Conservation (phyloP, 64 coral and sea anemone genomes). For the Pocillopora verrucosa region DNA sequence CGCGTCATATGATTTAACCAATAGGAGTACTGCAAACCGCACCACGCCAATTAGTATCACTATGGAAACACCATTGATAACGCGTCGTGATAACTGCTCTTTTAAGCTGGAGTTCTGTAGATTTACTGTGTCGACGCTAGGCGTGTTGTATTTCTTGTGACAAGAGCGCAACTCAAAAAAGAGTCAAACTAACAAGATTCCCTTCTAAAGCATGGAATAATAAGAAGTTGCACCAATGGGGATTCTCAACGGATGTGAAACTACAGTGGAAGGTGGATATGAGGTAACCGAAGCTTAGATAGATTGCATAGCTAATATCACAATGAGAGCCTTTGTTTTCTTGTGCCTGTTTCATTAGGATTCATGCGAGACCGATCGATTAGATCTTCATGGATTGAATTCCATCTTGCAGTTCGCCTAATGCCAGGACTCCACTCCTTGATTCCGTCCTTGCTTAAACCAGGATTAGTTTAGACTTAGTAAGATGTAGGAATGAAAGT, state of each 20-base stretch:
- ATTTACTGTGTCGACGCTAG: not conserved
- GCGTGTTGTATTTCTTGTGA: not conserved
- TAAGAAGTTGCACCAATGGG: not conserved
- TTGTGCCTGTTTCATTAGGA: constrained; percentile 37
- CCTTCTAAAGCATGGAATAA: not conserved
- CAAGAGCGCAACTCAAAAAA: not conserved
- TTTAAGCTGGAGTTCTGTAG: not conserved
- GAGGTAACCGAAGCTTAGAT: not conserved
- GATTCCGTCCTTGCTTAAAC: not conserved
- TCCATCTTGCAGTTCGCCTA: constrained; percentile 37
- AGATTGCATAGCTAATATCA: not conserved
- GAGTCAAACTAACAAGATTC: not conserved
- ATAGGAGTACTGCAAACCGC: not conserved
- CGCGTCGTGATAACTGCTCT: not conserved
- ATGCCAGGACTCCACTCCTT: not conserved
- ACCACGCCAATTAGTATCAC: not conserved
- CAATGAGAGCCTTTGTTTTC: not conserved
- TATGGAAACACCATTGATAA: constrained; percentile 25
- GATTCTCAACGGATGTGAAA: not conserved
- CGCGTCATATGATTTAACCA: not conserved
- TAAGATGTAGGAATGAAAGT: not conserved
- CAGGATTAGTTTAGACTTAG: not conserved
- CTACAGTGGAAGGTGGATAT: not conserved
- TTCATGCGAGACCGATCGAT: constrained; percentile 20
- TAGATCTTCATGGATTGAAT: constrained; percentile 30